Base-by-base conservation (phyloP, 2,797 vertebrate species). In the Cynodonichthys magdalenae region DNA sequence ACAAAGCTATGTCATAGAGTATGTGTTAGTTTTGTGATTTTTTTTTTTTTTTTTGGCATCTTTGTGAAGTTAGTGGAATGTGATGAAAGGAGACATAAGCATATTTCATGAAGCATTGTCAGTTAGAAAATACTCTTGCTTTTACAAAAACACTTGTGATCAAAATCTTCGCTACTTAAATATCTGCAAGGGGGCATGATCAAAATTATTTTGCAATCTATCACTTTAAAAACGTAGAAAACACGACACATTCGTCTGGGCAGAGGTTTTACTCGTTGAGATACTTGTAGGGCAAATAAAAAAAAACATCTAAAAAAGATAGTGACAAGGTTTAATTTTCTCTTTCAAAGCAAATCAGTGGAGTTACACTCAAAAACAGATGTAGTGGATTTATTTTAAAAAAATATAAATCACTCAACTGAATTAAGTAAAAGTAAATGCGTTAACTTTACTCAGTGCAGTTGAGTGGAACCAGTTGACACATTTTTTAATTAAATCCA, bases 1-100 rank as follows among this genome's bases (percentile, higher is more conserved):
- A 90, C 62, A 55, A 64, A 64, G 55, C 42, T 55, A 63, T 85
- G 58, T 86, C 75, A 75, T 69, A 80, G 68, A 82, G 59, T 85
- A 69, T 50, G 49, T 88, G 81, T 90, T 90, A 85, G 87, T 86
- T 90, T 91, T 91, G 81, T 90, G 86, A 78, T 79, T 80, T 74
- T 24, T 24, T 24, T 24, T 24, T 85, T 74, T 39, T 79, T 77
- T 85, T 31, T 83, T 65, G 80, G 64, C 66, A 87, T 90, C 77
- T 89, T 91, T 90, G 88, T 87, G 68, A 89, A 84, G 71, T 82
- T 83, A 80, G 84, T 80, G 86, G 84, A 85, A 83, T 74, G 65
- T 85, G 82, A 78, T 76, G 60, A 81, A 69, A 81, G 83, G 76
- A 90, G 75, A 89, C 77, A 75, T 71, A 49, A 86, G 82, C 79